Evolutionary conservation across 2,888 invertebrate species (phyloP), one percentile per base, ranked within the genome.

Genomic region (Philereme vetulata): DNA sequence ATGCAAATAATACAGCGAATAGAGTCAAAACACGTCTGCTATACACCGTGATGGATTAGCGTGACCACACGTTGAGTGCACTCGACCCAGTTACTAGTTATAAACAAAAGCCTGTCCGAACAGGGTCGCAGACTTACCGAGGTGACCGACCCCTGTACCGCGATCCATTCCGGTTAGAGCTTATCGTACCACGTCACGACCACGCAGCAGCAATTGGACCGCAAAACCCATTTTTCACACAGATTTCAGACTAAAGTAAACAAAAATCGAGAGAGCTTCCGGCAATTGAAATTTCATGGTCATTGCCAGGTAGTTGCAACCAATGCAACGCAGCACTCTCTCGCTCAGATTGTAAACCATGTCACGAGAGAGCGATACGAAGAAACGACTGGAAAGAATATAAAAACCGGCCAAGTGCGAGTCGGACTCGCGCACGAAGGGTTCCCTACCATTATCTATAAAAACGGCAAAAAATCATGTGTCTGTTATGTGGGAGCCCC

Each of bases 141-240:
- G 90, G 90, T 90, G 83, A 87, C 77, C 81, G 91, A 90, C 89
- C 88, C 77, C 75, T 64, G 74, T 82, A 86, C 83, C 82, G 66
- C 81, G 73, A 84, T 83, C 21, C 79, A 88, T 81, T 84, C 85
- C 85, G 86, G 84, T 85, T 85, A 78, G 64, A 67, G 77, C 77
- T 82, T 86, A 84, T 85, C 84, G 78, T 48, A 61, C 47, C 62
- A 66, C 76, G 68, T 67, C 63, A 60, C 61, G 59, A 54, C 53
- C 56, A 70, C 72, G 67, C 66, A 68, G 68, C 56, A 55, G 63
- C 70, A 82, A 85, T 75, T 83, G 80, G 82, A 86, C 77, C 83
- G 82, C 65, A 73, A 77, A 82, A 81, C 73, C 70, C 67, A 80
- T 80, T 82, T 79, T 79, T 72, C 75, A 76, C 72, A 72, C 68